Conservation (phyloP, 2,113 vertebrate genomes). For the Ciconia stormi region DNA sequence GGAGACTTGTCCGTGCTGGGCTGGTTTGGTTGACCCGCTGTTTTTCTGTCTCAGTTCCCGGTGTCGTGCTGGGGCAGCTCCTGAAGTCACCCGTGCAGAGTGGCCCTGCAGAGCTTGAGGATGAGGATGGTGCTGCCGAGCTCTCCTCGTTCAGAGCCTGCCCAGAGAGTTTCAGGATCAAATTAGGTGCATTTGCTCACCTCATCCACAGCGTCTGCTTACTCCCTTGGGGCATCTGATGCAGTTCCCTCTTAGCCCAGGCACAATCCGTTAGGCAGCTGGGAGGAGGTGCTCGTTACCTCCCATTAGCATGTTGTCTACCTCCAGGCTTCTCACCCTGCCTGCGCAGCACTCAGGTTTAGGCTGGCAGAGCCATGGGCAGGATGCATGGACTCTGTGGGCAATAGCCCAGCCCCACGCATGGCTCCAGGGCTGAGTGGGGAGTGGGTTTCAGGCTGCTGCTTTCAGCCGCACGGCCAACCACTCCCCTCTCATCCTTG, state of each 20-base stretch:
- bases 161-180: neutral
- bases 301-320: no score
- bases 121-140: neutral
- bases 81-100: neutral
- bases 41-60: neutral
- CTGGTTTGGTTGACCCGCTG: neutral
- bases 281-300: neutral
- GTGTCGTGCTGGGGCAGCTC: neutral
- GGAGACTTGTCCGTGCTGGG: neutral
- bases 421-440: neutral
- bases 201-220: neutral
- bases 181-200: neutral
- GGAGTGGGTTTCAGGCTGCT: neutral
- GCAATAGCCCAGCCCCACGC: neutral
- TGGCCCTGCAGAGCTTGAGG: neutral
- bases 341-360: neutral
- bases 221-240: fast-evolving
- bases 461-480: neutral
- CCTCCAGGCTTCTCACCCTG: neutral
- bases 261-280: neutral
- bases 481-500: neutral
- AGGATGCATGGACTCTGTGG: neutral
- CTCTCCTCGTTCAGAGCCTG: neutral
- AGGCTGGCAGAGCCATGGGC: neutral
- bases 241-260: neutral